Evolutionary conservation across 2,797 vertebrate species (phyloP), one percentile per base, ranked within the genome.

Genomic region (Coracias cyanogaster): DNA sequence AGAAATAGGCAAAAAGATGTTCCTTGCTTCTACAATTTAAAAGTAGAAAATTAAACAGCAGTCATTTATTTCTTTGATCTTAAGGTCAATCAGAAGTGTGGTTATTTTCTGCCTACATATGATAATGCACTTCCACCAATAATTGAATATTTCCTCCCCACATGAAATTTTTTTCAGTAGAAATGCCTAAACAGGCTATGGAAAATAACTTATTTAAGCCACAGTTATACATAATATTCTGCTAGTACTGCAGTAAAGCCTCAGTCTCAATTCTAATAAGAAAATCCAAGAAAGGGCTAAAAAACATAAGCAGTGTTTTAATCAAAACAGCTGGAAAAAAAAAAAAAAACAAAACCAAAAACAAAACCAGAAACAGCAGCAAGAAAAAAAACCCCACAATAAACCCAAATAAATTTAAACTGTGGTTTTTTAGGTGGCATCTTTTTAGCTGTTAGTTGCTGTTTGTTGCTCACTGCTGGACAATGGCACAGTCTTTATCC

Each of bases 361-460:
- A n/a, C n/a, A n/a, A n/a, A n/a, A n/a, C n/a, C n/a, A 8, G 41
- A 41, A 41, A 41, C 41, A 43, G 12, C 37, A 65, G 33, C 10
- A 2, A 10, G 19, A n/a, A 2, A 22, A 22, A 39, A 33, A 19
- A 14, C 2, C 0, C 6, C 37, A 37, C 37, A 43, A 43, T 43
- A 8, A 37, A 1, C 24, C 33, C 12, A 29, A 46, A 24, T 35
- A 69, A 46, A 35, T n/a, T 33, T 52, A 29, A 58, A 3, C 35
- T 72, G 10, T 26, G 10, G 1, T 0, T 0, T 10, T 90, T 88
- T 62, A 58, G 15, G 3, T 51, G n/a, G 1, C 24, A 48, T 35
- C 9, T 60, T 35, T 72, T 13, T 25, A 71, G 4, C 1, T n/a
- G 4, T 43, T 64, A 70, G 3, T 28, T 67, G 10, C 28, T 79